These are phyloP conservation scores for Sarcophaga variegata DNA, from an alignment of 2,888 invertebrate species.

Conservation along the genomic window DNA sequence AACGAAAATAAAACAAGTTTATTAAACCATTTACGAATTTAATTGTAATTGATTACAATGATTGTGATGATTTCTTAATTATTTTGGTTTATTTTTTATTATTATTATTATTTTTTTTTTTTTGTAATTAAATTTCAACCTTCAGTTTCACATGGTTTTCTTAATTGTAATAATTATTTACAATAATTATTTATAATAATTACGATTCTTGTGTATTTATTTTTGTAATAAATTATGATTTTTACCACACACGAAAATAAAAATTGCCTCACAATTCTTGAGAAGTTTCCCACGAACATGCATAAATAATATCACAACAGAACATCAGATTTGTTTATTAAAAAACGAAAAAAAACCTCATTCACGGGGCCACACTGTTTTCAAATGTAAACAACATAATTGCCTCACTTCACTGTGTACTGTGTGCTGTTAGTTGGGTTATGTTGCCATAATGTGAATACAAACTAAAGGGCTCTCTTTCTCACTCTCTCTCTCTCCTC, in stretches of 20 bases:
- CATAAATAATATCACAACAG: neutral
- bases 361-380: neutral
- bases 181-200: too few species aligned
- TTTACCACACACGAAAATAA: too few species aligned
- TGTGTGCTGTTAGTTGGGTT: neutral
- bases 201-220: too few species aligned
- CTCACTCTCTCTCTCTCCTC: too few species aligned
- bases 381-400: neutral
- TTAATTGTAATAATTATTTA: too few species aligned
- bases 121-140: too few species aligned
- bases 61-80: too few species aligned
- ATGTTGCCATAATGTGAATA: slow-evolving; percentile 23
- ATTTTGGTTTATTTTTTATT: too few species aligned
- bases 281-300: slow-evolving; percentile 36
- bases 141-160: too few species aligned
- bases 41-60: slow-evolving; percentile 39
- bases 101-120: too few species aligned
- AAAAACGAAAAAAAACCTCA: neutral
- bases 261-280: slow-evolving; percentile 3
- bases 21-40: slow-evolving; percentile 58
- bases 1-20: slow-evolving; percentile 41
- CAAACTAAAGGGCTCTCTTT: slow-evolving; percentile 17
- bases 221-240: too few species aligned
- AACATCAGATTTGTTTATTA: too few species aligned
- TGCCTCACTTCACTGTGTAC: neutral